Evolutionary conservation across 2,797 vertebrate species (phyloP).

Genomic region (Crocidura indochinensis): DNA sequence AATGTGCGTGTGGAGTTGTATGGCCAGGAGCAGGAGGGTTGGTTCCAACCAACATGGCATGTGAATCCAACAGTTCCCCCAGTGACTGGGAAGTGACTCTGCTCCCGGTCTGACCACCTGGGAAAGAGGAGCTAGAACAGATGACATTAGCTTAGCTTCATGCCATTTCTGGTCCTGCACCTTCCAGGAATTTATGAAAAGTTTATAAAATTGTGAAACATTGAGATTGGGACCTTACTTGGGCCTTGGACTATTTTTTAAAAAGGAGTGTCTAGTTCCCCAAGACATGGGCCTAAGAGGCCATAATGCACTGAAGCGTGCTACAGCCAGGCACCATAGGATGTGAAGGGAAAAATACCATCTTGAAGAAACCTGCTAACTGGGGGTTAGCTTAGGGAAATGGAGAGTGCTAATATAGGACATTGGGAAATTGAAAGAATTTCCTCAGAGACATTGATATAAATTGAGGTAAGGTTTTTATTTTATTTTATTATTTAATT

Average conservation of each 20-base stretch:
- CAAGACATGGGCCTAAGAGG: too few species aligned
- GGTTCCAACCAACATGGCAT: neutral
- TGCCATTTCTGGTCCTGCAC: neutral
- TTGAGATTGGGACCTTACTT: neutral
- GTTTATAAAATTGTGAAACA: neutral
- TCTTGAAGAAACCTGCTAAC: constrained; percentile 63
- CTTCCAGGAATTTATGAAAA: constrained; percentile 46
- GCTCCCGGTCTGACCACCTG: neutral
- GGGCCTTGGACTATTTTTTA: too few species aligned
- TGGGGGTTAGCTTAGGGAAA: constrained; percentile 33
- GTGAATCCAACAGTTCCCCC: neutral
- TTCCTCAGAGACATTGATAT: constrained; percentile 47
- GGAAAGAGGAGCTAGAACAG: neutral
- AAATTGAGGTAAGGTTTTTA: constrained; percentile 14
- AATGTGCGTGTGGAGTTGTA: neutral
- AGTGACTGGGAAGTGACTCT: neutral
- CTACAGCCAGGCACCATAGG: too few species aligned
- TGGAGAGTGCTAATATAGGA: neutral
- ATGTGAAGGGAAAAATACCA: neutral
- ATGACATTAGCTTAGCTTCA: neutral
- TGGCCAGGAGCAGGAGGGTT: neutral
- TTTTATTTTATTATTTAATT: too few species aligned
- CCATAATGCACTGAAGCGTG: too few species aligned
- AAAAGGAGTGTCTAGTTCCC: too few species aligned
- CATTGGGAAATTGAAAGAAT: constrained; percentile 60